phyloP scores from a whole-genome alignment of 2,113 vertebrate genomes.

The Emydocephalus ijimae region DNA sequence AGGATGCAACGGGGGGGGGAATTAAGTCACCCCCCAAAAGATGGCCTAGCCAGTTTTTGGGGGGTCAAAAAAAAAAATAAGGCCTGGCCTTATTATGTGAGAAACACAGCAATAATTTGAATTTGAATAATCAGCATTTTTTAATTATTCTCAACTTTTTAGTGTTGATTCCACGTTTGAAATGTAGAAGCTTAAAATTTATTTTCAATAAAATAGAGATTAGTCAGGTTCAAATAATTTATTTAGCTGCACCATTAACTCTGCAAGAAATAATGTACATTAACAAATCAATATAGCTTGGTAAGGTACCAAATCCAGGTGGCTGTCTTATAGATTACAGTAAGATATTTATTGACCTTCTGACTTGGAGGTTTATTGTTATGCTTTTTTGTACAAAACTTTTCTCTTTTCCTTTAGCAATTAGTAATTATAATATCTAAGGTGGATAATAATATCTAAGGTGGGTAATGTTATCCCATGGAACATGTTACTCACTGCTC shows the following conservation, averaged over 20 bases:
- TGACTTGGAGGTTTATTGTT: neutral
- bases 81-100: too few species aligned
- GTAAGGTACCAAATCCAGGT: neutral
- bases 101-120: neutral
- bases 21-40: too few species aligned
- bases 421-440: neutral
- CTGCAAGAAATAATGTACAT: neutral
- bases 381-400: neutral
- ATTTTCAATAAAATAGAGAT: neutral
- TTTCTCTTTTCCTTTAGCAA: neutral
- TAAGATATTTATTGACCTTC: neutral
- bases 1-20: too few species aligned
- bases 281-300: neutral
- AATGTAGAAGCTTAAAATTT: neutral
- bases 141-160: neutral
- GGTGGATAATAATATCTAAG: neutral
- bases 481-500: neutral
- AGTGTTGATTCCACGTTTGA: neutral
- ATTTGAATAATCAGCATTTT: neutral
- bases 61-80: too few species aligned
- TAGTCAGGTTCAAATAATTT: neutral
- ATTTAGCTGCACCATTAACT: neutral
- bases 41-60: too few species aligned
- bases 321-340: neutral
- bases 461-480: neutral